Base-by-base conservation (phyloP, 2,888 invertebrate species). In the Eristalis tenax region DNA sequence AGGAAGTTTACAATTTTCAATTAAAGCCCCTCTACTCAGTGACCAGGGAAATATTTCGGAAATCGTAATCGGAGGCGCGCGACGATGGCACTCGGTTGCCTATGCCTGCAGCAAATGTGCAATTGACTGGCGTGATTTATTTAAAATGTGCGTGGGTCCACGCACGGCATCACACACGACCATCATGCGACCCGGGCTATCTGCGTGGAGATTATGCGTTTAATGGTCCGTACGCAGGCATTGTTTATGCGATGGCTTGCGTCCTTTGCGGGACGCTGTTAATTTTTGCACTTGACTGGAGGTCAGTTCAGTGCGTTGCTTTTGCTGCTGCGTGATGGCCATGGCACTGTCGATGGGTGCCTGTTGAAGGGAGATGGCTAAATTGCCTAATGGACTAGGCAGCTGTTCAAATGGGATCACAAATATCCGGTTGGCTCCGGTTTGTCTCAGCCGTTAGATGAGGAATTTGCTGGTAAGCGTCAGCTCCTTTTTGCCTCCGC, bases 1-100 rank as follows among this genome's bases (percentile, higher is more conserved):
- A 80, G 84, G 80, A 84, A 80, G 80, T 68, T 76, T 56, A 84
- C 70, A 71, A 84, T 74, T 79, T 83, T 79, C 79, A 74, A 77
- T 84, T 75, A 84, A 70, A 61, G 28, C 43, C 57, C 40, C 32
- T 23, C 57, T 4, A 18, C 23, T 50, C 43, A 32, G 43, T 73
- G 32, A 22, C 50, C 50, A 43, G 40, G 43, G 65, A 71, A 2
- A 5, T 23, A 4, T 59, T 59, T 56, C n/a, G 74, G 50, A 70
- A 79, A 79, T 75, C 59, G 73, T 79, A 83, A 77, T 69, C 61
- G 65, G n/a, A 57, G 68, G 35, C 56, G 35, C 40, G 63, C 26
- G 59, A 15, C 23, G 64, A 40, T 65, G 35, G 32, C 65, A 13
- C 43, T 26, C 10, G 4, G 56, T 8, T 10, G 10, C 32, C 32